These are phyloP conservation scores for Sisyra nigra DNA, from an alignment of 2,888 invertebrate genomes.

Conservation along the genomic window DNA sequence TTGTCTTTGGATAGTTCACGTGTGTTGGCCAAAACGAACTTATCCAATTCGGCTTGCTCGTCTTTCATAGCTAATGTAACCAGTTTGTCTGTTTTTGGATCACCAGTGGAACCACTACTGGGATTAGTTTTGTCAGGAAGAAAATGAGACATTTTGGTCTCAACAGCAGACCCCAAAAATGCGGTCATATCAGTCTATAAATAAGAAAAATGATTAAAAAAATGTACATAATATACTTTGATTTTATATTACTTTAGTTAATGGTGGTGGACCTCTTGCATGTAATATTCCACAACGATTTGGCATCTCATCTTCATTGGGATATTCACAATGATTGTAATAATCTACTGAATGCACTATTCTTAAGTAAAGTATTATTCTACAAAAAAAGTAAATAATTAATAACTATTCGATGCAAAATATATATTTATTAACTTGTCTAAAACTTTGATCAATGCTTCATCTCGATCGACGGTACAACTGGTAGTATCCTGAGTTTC, in stretches of 20 bases:
- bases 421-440: conserved; percentile 24
- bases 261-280: conserved; percentile 77
- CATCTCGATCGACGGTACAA: conserved; percentile 51
- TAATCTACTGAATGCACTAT: conserved; percentile 98
- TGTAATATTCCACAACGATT: conserved; percentile 98
- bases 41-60: conserved; percentile 65
- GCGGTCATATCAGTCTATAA: conserved; percentile 47
- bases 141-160: conserved; percentile 82
- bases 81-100: conserved; percentile 24
- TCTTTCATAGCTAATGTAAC: conserved; percentile 28
- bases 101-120: conserved; percentile 42
- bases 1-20: conserved; percentile 96
- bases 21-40: conserved; percentile 89
- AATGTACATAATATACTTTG: neutral
- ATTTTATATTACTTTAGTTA: conserved; percentile 47
- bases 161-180: conserved; percentile 66
- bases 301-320: conserved; percentile 99
- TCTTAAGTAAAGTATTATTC: conserved; percentile 81
- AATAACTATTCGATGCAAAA: conserved; percentile 5
- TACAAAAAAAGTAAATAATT: conserved; percentile 16
- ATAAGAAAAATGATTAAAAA: conserved; percentile 7
- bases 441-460: conserved; percentile 50
- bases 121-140: conserved; percentile 61
- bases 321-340: conserved; percentile 98
- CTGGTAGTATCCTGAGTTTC: conserved; percentile 30